These are phyloP conservation scores for Uropsilus gracilis DNA, from an alignment of 2,113 vertebrate genomes.

Conservation along the genomic window DNA sequence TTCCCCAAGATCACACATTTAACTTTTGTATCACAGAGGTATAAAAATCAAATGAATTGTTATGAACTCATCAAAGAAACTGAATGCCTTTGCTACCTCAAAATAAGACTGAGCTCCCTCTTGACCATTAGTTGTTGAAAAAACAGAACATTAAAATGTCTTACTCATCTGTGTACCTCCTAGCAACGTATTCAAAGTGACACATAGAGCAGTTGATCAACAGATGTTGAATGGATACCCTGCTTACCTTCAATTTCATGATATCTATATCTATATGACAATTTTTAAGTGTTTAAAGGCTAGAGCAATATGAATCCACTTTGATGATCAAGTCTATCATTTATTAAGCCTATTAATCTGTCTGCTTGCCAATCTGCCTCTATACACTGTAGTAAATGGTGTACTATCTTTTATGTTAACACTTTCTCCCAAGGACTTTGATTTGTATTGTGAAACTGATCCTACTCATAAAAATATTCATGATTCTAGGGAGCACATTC, in stretches of 20 bases:
- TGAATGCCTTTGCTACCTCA: background rate
- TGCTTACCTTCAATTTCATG: conserved; percentile 41
- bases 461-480: conserved; percentile 45
- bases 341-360: conserved; percentile 62
- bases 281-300: conserved; percentile 52
- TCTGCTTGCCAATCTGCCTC: conserved; percentile 45
- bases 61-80: background rate
- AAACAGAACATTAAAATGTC: background rate
- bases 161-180: background rate
- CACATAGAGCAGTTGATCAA: background rate
- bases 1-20: conserved; percentile 11
- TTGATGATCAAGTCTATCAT: conserved; percentile 43
- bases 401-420: conserved; percentile 57
- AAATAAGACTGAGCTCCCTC: background rate
- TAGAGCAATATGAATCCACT: conserved; percentile 51
- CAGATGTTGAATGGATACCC: background rate
- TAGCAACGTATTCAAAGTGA: background rate
- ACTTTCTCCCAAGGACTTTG: conserved; percentile 61
- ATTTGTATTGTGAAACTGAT: conserved; percentile 19
- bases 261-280: background rate
- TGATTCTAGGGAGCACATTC: background rate
- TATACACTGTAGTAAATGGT: conserved; percentile 38
- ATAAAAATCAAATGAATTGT: background rate
- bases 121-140: background rate
- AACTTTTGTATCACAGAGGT: background rate